phyloP scores from a whole-genome alignment of 2,113 vertebrate species.

The Corythoichthys haematopterus region DNA sequence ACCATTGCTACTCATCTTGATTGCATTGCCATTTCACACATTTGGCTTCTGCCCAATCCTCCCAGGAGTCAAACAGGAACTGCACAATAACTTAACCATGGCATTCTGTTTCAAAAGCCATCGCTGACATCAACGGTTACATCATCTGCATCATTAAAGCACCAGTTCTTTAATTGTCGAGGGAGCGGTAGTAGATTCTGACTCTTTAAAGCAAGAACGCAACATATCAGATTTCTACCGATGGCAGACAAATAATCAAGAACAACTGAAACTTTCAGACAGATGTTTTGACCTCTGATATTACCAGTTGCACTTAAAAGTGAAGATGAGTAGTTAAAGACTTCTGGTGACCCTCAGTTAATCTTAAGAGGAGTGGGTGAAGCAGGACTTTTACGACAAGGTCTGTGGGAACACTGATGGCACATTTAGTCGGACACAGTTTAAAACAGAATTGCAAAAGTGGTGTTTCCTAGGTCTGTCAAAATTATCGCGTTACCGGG shows the following conservation, averaged over 20 bases:
- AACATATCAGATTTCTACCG: neutral
- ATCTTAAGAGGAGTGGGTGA: too few relatives aligned
- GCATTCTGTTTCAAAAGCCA: constrained; percentile 5
- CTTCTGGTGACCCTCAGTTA: neutral
- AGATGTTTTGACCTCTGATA: neutral
- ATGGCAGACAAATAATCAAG: neutral
- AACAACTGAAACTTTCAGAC: neutral
- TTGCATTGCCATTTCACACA: neutral
- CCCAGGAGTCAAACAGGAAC: neutral
- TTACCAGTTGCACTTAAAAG: neutral
- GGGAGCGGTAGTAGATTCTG: neutral
- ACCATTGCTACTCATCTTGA: constrained; percentile 8
- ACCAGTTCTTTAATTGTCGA: neutral
- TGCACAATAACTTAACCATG: neutral
- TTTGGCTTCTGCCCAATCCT: neutral
- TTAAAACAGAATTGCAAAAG: too few relatives aligned
- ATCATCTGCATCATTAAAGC: constrained; percentile 1
- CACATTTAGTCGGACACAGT: too few relatives aligned
- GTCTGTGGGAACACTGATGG: too few relatives aligned
- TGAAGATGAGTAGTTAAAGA: neutral
- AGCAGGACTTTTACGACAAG: too few relatives aligned
- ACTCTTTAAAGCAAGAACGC: neutral
- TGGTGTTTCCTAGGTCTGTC: too few relatives aligned
- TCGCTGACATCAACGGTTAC: neutral
- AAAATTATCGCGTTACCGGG: too few relatives aligned